Base-by-base conservation (phyloP, 2,797 vertebrate genomes). In the Anisognathus igniventris region DNA sequence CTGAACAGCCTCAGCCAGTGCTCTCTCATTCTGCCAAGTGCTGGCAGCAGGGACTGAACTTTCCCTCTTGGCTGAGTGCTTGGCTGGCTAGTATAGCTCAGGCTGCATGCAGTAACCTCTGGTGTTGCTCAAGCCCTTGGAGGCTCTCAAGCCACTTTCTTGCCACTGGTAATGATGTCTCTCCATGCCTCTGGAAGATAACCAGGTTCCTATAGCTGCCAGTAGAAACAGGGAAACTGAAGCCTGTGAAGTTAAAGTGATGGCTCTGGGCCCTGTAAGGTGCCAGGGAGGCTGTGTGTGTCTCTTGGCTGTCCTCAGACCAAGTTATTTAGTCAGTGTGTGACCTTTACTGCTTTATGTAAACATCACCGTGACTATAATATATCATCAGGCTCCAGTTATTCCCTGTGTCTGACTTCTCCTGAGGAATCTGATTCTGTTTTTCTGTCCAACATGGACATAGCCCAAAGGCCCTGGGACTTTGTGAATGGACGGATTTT, bases 221-320 rank as follows among this genome's bases (percentile, higher is more conserved):
- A 22, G 50, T 65, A 48, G 44, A 47, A 44, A 33, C 31, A 23
- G 54, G 58, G 75, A 80, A 53, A 37, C 68, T 39, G 64, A 64
- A 61, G 48, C 66, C 39, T 0, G 0, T 17, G 57, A 47, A 50
- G 28, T 25, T 44, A 6, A 81, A 78, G 79, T 1, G 5, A n/a
- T 50, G 71, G 53, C 57, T 86, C 30, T 60, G 64, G 42, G 51
- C 37, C 37, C 45, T 68, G 53, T 10, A 5, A 83, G 74, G 81
- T 90, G 72, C 70, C 75, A 62, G 50, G 45, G 37, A 19, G 57
- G 10, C 31, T 60, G 20, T 56, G 3, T 58, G 77, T 89, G 44
- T 94, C 68, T 88, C 84, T 93, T 92, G 88, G 81, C 88, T 92
- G 67, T 77, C 74, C 68, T 70, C 57, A 79, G 62, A 64, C 64